Conservation (phyloP, 2,797 vertebrate genomes). For the Hephaestus fuliginosus region DNA sequence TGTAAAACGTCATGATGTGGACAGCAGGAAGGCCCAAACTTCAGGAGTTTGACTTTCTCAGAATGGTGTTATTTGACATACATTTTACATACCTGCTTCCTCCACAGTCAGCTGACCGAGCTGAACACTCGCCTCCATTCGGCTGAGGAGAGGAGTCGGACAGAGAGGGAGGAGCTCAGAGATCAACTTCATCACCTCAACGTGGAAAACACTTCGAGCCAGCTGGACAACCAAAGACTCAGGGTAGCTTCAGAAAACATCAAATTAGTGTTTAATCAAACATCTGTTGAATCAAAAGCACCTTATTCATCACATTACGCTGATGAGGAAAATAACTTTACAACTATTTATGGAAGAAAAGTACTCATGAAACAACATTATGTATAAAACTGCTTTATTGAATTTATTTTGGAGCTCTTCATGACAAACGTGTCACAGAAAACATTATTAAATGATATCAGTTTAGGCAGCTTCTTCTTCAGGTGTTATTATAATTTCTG, state of each 20-base stretch:
- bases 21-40: background rate
- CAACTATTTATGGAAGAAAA: background rate
- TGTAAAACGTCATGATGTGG: background rate
- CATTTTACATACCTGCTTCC: background rate
- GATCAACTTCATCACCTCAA: slow-evolving; percentile 85
- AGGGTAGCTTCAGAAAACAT: slow-evolving; percentile 78
- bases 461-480: background rate
- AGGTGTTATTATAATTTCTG: background rate
- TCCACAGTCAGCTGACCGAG: slow-evolving; percentile 85
- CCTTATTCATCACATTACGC: background rate
- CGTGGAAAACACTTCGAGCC: slow-evolving; percentile 80
- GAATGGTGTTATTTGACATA: no score
- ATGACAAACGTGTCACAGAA: background rate
- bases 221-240: slow-evolving; percentile 90
- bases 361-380: background rate
- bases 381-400: background rate
- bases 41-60: background rate
- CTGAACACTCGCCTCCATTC: slow-evolving; percentile 81
- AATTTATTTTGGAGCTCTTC: background rate
- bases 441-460: background rate
- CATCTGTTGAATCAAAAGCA: background rate
- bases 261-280: background rate
- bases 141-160: slow-evolving; percentile 83
- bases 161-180: slow-evolving; percentile 84
- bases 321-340: background rate